phyloP scores from a whole-genome alignment of 2,888 invertebrate genomes.

The Torymus texanus region DNA sequence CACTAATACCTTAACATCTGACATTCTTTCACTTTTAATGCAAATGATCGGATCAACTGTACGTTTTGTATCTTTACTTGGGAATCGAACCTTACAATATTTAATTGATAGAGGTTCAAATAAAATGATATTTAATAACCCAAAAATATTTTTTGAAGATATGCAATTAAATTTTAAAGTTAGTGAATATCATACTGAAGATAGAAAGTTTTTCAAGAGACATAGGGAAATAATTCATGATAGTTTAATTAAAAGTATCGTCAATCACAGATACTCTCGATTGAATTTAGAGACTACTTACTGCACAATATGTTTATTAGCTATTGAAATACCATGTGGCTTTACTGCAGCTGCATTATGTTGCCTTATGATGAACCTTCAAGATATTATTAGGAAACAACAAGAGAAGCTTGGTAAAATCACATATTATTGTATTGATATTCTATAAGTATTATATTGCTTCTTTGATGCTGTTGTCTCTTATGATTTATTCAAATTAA shows the following conservation, averaged over 20 bases:
- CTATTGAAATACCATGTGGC: conserved; percentile 80
- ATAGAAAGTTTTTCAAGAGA: conserved; percentile 77
- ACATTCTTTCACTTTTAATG: conserved; percentile 76
- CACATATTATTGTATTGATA: no score
- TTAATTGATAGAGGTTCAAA: conserved; percentile 79
- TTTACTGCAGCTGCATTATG: conserved; percentile 79
- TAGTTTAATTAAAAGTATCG: conserved; percentile 74
- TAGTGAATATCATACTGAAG: conserved; percentile 71
- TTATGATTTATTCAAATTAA: not conserved
- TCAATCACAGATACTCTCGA: conserved; percentile 74
- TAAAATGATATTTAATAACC: conserved; percentile 75
- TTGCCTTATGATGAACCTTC: conserved; percentile 80
- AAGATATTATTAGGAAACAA: conserved; percentile 73
- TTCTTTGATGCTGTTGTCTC: not conserved
- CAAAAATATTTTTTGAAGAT: conserved; percentile 76
- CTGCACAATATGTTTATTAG: conserved; percentile 77
- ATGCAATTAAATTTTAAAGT: conserved; percentile 75
- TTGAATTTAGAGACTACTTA: conserved; percentile 78
- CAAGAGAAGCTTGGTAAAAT: conserved; percentile 25
- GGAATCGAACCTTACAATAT: conserved; percentile 77
- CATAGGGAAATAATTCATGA: conserved; percentile 77
- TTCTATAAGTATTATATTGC: not conserved
- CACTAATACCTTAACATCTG: conserved; percentile 75
- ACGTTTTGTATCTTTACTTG: conserved; percentile 76
- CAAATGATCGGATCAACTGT: conserved; percentile 76